phyloP scores from a whole-genome alignment of 2,888 invertebrate genomes.

The Desoria tigrina region DNA sequence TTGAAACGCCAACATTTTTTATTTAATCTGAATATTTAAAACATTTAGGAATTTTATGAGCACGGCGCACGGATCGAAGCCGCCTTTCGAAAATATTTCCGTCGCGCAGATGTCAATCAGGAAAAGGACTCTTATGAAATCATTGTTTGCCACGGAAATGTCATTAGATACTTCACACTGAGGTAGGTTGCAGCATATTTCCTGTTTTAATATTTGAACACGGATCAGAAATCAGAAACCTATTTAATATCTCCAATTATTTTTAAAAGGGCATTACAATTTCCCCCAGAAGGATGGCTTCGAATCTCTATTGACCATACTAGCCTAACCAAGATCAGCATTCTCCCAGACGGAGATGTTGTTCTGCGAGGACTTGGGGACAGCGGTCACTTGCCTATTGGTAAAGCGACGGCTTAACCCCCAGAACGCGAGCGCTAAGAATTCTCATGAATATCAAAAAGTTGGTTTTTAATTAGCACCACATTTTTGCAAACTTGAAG shows the following conservation, averaged over 20 bases:
- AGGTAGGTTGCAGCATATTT: slow-evolving; percentile 64
- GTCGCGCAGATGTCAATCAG: slow-evolving; percentile 81
- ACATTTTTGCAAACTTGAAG: too few relatives aligned
- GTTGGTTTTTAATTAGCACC: too few relatives aligned
- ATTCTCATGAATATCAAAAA: too few relatives aligned
- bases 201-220: not conserved
- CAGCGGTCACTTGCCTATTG: slow-evolving; percentile 82
- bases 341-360: slow-evolving; percentile 84
- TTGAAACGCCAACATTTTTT: too few relatives aligned
- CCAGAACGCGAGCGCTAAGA: too few relatives aligned
- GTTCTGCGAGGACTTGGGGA: slow-evolving; percentile 80
- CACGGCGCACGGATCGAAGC: slow-evolving; percentile 95
- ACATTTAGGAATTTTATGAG: slow-evolving; percentile 78
- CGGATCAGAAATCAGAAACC: not conserved
- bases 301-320: slow-evolving; percentile 87
- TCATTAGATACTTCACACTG: slow-evolving; percentile 93
- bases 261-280: slow-evolving; percentile 80
- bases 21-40: too few relatives aligned
- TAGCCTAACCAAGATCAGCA: slow-evolving; percentile 87
- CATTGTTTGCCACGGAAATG: slow-evolving; percentile 96
- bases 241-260: not conserved
- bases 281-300: slow-evolving; percentile 96
- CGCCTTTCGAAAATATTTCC: slow-evolving; percentile 88
- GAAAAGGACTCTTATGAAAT: slow-evolving; percentile 81
- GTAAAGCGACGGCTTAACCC: slow-evolving; percentile 55